A percentile compares a stretch with the other conserved stretches of the same genome.
These are phyloP conservation scores for Lasaia peninsularis DNA, from an alignment of 1,140 invertebrate genomes.

Conservation along the genomic window DNA sequence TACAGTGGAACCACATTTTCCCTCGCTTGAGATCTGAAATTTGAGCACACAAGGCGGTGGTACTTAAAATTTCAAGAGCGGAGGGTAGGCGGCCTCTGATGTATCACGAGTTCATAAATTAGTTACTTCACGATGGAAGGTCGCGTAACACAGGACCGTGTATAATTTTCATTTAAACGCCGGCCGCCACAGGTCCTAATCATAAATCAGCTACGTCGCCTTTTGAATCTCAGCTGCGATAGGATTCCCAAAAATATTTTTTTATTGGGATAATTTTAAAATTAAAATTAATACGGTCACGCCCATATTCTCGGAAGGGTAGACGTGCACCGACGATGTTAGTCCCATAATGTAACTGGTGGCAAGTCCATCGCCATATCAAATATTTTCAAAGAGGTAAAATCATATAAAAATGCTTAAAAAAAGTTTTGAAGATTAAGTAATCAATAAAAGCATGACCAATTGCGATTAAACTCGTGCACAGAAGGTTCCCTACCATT, in stretches of 20 bases:
- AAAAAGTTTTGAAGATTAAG: no score
- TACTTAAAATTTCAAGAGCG: slow-evolving; percentile 61
- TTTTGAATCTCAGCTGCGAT: slow-evolving; percentile 45
- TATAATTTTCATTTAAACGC: slow-evolving; percentile 68
- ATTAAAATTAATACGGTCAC: no score
- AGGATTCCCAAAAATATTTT: slow-evolving; percentile 7
- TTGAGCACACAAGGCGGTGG: slow-evolving; percentile 19
- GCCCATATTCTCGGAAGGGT: no score
- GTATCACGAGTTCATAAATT: slow-evolving; percentile 65
- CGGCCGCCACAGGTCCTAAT: slow-evolving; percentile 51
- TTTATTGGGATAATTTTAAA: background rate
- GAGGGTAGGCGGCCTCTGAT: slow-evolving; percentile 42
- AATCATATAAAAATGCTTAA: no score
- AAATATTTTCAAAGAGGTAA: no score
- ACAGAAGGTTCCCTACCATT: no score
- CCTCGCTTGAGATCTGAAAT: background rate
- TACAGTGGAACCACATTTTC: background rate
- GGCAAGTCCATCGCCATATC: no score
- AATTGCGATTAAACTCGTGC: no score
- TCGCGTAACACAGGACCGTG: slow-evolving; percentile 46
- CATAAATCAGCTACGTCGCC: slow-evolving; percentile 56
- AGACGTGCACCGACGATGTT: no score
- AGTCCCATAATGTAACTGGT: no score
- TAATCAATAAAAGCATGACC: no score
- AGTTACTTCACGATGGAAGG: slow-evolving; percentile 63